Evolutionary conservation across 2,888 invertebrate genomes (phyloP), one percentile per base, ranked within the genome.

Genomic region (Sesia apiformis): DNA sequence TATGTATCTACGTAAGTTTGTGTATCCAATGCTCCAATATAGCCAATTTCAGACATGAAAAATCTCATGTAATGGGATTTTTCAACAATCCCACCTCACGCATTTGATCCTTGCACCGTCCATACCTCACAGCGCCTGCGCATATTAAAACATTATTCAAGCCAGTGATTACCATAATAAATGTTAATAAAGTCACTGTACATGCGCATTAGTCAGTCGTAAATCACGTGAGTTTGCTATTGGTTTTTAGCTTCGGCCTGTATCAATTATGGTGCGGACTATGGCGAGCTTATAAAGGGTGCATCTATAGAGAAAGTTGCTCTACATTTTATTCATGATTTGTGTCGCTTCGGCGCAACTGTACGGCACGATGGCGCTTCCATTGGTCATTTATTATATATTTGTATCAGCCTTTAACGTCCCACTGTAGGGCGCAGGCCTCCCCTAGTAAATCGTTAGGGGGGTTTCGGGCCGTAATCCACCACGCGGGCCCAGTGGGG

Each of bases 121-220:
- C 52, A 39, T 52, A 6, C 52, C 8, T 38, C 40, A 53, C 49
- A 53, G 46, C 46, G 43, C 38, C 66, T 62, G 64, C 58, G 69
- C 70, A 76, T 76, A 81, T 82, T 83, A 76, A 83, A 84, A 81
- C 81, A 84, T 81, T 77, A 77, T 78, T 78, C 80, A 74, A 70
- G 64, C 61, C 64, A 67, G 63, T 66, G 72, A 86, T 87, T 86
- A 82, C 65, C 84, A 87, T 87, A 85, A 87, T 87, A 85, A 84
- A 87, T 87, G 85, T 78, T 83, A 85, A 84, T 85, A 81, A 81
- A 85, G 80, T 81, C 84, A 61, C 70, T 65, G 80, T 73, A 78
- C 81, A 81, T 81, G 78, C 81, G 68, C 81, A 84, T 86, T 86
- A 84, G 78, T 71, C 73, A 67, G 66, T 67, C 68, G 73, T 86